A percentile compares a stretch with the other conserved stretches of the same genome.
These are phyloP conservation scores for Lottia scabra DNA, from an alignment of 2,888 invertebrate genomes.

Conservation along the genomic window DNA sequence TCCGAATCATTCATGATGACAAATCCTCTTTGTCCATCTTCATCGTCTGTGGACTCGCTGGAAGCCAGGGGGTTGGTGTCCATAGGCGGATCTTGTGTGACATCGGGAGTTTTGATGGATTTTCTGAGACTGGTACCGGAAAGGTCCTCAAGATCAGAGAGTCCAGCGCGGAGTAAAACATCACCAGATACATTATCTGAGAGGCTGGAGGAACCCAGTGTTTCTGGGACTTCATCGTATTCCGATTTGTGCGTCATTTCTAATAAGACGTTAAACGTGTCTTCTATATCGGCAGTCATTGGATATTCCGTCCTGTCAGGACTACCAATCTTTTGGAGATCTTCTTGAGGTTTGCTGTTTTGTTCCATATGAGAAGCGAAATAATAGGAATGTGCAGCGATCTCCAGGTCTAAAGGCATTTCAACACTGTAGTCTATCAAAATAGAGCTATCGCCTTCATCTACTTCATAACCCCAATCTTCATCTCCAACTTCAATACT, in stretches of 20 bases:
- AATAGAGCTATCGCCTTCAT: background rate
- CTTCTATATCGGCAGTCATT: background rate
- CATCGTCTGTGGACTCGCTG: background rate
- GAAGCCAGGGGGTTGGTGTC: background rate
- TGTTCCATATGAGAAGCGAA: background rate
- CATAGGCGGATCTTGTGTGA: background rate
- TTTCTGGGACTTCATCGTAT: background rate
- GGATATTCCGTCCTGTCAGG: background rate
- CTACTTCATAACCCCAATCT: background rate
- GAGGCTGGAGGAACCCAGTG: too few relatives aligned
- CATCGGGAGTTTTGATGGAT: background rate
- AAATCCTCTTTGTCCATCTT: background rate
- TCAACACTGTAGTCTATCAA: background rate
- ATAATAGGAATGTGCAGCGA: background rate
- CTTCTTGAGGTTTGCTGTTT: background rate
- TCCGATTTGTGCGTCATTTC: background rate
- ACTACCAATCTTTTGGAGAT: too few relatives aligned
- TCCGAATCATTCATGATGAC: background rate
- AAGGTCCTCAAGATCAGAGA: background rate
- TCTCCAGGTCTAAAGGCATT: background rate
- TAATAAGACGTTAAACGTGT: background rate
- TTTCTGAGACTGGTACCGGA: background rate
- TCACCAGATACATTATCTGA: too few relatives aligned
- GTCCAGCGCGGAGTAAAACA: background rate
- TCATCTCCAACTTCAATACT: too few relatives aligned